phyloP scores from a whole-genome alignment of 2,113 vertebrate species.

The Sakesphorus luctuosus region DNA sequence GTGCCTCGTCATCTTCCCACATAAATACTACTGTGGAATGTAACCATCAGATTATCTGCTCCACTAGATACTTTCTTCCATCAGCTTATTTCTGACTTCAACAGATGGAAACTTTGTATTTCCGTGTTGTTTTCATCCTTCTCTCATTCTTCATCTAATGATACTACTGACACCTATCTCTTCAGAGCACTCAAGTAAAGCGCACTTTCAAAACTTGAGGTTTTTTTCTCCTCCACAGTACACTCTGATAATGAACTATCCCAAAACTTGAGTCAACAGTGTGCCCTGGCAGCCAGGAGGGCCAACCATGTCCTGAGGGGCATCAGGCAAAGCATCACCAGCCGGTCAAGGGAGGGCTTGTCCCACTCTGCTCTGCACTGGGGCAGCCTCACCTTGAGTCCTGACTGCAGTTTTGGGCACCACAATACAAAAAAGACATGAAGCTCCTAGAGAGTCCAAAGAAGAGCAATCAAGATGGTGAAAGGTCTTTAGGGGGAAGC shows the following conservation, averaged over 20 bases:
- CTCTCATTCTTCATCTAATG: not conserved
- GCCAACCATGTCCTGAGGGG: rapidly evolving
- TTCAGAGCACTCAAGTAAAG: not conserved
- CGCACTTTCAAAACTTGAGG: not conserved
- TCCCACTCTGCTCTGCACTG: not conserved
- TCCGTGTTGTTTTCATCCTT: not conserved
- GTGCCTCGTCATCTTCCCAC: not conserved
- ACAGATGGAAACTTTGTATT: not conserved
- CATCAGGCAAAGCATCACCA: not conserved
- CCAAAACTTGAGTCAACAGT: not conserved
- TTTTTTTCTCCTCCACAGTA: not conserved
- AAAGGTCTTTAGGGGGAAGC: not conserved
- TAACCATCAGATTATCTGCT: not conserved
- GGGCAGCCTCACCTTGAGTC: rapidly evolving
- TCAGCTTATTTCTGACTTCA: not conserved
- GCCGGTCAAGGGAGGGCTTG: rapidly evolving
- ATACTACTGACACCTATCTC: not conserved
- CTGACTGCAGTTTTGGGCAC: not conserved
- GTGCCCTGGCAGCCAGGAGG: not conserved
- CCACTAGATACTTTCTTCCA: not conserved
- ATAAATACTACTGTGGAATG: rapidly evolving
- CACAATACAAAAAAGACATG: not conserved
- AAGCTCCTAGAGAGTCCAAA: rapidly evolving
- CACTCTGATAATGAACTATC: not conserved
- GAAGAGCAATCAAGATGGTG: not conserved